These are phyloP conservation scores for Drosophila trichaetosa DNA, from an alignment of 2,888 invertebrate species.

Conservation along the genomic window DNA sequence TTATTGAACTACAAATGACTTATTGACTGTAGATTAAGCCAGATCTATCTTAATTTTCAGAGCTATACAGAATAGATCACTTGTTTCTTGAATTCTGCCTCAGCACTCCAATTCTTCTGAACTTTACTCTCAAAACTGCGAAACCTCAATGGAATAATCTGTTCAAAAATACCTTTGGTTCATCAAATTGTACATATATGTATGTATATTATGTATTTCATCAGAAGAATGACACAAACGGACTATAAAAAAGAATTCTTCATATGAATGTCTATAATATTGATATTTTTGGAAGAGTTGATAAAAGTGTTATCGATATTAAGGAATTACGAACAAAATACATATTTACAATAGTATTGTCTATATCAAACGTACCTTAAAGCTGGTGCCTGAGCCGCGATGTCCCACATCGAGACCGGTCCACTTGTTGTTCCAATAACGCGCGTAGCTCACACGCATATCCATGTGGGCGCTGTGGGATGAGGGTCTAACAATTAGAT, in stretches of 20 bases:
- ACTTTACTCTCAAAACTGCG: slow-evolving; percentile 10
- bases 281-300: slow-evolving; percentile 32
- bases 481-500: slow-evolving; percentile 85
- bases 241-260: slow-evolving; percentile 26
- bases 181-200: slow-evolving; percentile 24
- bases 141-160: slow-evolving; percentile 30
- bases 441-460: slow-evolving; percentile 91
- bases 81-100: neutral
- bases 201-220: slow-evolving; percentile 23
- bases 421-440: slow-evolving; percentile 95
- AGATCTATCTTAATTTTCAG: neutral
- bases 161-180: slow-evolving; percentile 38
- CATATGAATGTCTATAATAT: slow-evolving; percentile 26
- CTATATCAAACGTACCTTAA: slow-evolving; percentile 85
- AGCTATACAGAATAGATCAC: slow-evolving; percentile 3
- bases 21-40: neutral
- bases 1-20: neutral
- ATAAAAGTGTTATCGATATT: slow-evolving; percentile 8
- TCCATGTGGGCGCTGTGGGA: slow-evolving; percentile 87
- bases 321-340: slow-evolving; percentile 1
- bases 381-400: slow-evolving; percentile 96
- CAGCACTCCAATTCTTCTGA: slow-evolving; percentile 3
- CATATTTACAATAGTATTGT: neutral
- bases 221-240: slow-evolving; percentile 32
- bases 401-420: slow-evolving; percentile 97